Evolutionary conservation across 2,797 vertebrate genomes (phyloP), one percentile per base, ranked within the genome.

Genomic region (Clarias pachynema): DNA sequence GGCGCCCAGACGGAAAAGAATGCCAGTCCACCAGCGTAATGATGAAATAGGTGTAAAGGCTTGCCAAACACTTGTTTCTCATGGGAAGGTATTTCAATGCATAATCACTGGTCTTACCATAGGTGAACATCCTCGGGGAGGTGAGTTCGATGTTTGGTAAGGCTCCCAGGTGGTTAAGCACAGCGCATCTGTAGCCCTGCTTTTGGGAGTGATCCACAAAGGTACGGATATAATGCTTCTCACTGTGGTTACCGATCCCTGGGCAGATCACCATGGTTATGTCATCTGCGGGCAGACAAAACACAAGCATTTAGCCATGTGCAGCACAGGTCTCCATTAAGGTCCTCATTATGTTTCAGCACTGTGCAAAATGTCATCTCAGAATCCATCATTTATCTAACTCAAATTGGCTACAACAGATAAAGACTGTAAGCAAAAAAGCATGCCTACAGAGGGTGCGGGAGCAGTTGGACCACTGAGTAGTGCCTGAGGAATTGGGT

Each of bases 251-350:
- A 88, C 97, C 97, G 63, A 99, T 98, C 89, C 98, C 98, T 2
- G 98, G 98, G 89, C 98, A 99, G 93, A 99, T 99, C 79, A 98
- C 97, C 97, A 99, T 97, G 78, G 97, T 99, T 89, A 99, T 89
- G 80, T 98, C 97, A 87, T 96, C 98, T 99, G 92, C 57, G 59
- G 84, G 68, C 57, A 72, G 18, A 89, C 80, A 86, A 0, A 75
- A 74, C 18, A 83, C n/a, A 84, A 44, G 86, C 56, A 89, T 1
- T 34, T 59, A 66, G 63, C 26, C 15, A 60, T 60, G 40, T 18
- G 10, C 57, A n/a, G 56, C 15, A 53, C 63, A 69, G 63, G 37
- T 83, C 40, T 9, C 5, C n/a, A 57, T 65, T 70, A 31, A 44
- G 26, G 37, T 37, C 2, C 15, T 79, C 14, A 40, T 16, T 57